Base-by-base conservation (phyloP, 1,140 invertebrate genomes). In the Hyphantria cunea region DNA sequence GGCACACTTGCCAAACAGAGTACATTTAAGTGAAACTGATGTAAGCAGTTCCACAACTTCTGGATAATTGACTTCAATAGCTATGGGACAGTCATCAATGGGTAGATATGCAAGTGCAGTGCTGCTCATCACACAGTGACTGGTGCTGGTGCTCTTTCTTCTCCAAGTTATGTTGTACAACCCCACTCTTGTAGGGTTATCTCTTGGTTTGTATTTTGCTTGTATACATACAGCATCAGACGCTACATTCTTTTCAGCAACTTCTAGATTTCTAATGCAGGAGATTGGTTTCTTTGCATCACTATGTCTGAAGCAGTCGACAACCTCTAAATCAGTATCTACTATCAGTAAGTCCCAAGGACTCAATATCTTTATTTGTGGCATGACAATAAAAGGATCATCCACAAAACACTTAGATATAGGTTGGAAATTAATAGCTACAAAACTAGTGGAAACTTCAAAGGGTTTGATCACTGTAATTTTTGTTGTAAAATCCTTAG, bases 151-250 rank as follows among this genome's bases (percentile, higher is more conserved):
- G 17, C 5, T 25, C 80, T 92, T 96, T 93, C 96, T 92, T 90
- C 92, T 94, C 96, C 96, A 97, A 74, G 93, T 93, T 14, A 97
- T 92, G 2, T 93, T 94, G 82, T 96, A 96, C 33, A 94, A 91
- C 55, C 95, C 96, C 11, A 95, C 92, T 72, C 92, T 92, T 0
- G 92, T 87, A 6, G 92, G 91, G 42, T 91, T 88, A 67, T 94
- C 93, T 65, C 92, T 92, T 31, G 85, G 80, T 62, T 83, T 84
- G 59, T 78, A 76, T 32, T 76, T 86, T 8, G 88, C 87, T 59
- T 84, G 80, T 51, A 91, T 71, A 64, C 88, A 91, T 39, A 91
- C 72, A 13, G 90, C 89, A 83, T 91, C 90, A 48, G 80, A 86
- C 11, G 89, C 84, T 49, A 89, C 69, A 69, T 89, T 86, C 49